A percentile compares a stretch with the other conserved stretches of the same genome.
Conservation (phyloP, 2,113 vertebrate genomes). For the Atlantisia rogersi region DNA sequence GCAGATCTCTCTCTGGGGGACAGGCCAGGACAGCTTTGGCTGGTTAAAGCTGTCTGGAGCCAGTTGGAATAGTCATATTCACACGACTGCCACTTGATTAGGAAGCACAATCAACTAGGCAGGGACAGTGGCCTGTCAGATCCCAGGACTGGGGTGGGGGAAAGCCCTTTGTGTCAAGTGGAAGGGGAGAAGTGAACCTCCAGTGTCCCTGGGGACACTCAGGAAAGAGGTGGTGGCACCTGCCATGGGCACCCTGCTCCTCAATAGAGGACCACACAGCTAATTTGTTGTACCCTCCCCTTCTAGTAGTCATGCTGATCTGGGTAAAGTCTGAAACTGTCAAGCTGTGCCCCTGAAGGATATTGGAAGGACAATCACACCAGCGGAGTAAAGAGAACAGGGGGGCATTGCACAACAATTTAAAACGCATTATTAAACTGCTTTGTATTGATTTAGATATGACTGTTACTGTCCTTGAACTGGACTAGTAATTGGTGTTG, state of each 20-base stretch:
- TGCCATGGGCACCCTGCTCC: not conserved
- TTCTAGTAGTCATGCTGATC: not conserved
- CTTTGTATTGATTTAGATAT: not conserved
- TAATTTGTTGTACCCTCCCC: not conserved
- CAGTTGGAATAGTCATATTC: not conserved
- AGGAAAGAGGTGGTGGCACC: fast-evolving
- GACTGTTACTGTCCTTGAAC: not conserved
- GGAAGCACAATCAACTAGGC: fast-evolving
- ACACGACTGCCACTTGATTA: fast-evolving
- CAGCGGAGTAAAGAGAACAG: not conserved
- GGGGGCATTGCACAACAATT: not conserved
- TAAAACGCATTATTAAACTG: not conserved
- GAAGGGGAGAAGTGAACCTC: not conserved
- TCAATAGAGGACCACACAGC: fast-evolving
- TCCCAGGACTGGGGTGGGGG: fast-evolving
- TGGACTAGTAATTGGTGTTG: not conserved
- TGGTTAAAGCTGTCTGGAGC: not conserved
- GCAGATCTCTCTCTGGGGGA: fast-evolving
- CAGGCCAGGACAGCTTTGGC: fast-evolving
- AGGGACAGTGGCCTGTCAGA: not conserved
- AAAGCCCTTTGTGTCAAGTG: not conserved
- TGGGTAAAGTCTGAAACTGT: not conserved
- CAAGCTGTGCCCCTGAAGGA: not conserved
- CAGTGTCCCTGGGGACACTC: fast-evolving
- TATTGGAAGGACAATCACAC: not conserved